These are phyloP conservation scores for Loriculus beryllinus DNA, from an alignment of 2,797 vertebrate genomes.

Conservation along the genomic window DNA sequence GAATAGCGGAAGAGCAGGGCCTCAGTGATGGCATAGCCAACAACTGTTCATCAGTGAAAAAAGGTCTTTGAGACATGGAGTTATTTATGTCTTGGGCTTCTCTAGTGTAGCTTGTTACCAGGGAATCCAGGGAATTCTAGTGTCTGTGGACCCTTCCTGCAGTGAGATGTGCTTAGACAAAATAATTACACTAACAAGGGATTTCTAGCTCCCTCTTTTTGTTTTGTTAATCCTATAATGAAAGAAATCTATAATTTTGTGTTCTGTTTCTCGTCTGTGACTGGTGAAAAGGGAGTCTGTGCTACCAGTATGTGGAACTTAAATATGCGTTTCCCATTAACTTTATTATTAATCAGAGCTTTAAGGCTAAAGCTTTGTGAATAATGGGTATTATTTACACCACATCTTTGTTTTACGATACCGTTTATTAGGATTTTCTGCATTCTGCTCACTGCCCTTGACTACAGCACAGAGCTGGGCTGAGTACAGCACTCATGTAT, in stretches of 20 bases:
- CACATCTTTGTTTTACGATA: background rate
- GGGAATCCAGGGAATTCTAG: background rate
- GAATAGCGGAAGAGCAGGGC: background rate
- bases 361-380: background rate
- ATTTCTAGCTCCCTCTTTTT: background rate
- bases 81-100: slow-evolving; percentile 13
- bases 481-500: background rate
- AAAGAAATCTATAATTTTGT: background rate
- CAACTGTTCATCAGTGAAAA: background rate
- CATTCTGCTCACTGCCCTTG: background rate
- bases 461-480: background rate
- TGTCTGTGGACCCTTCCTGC: background rate
- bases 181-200: background rate
- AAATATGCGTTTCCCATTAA: background rate
- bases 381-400: background rate
- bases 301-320: background rate
- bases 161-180: background rate
- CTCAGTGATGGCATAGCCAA: background rate
- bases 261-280: background rate
- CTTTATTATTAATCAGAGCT: background rate
- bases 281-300: background rate
- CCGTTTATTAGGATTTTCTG: background rate
- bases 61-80: background rate
- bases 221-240: background rate
- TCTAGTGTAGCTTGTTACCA: background rate